Conservation (phyloP, 1,140 invertebrate genomes). For the Hycleus phaleratus region DNA sequence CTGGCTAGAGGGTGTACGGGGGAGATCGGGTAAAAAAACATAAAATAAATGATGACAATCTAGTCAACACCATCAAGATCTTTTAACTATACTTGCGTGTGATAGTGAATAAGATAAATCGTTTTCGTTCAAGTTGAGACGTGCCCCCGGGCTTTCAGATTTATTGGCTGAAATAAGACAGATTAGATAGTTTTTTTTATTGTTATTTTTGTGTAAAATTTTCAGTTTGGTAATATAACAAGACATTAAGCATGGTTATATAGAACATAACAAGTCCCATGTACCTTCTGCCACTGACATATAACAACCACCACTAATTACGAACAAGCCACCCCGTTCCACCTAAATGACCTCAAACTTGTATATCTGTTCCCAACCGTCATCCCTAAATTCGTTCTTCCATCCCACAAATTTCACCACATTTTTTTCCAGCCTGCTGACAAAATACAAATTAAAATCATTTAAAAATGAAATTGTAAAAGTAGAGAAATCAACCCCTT, state of each 20-base stretch:
- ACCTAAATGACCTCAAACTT: conserved; percentile 25
- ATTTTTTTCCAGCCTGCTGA: too few relatives aligned
- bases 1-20: neutral
- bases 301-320: conserved; percentile 29
- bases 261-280: conserved; percentile 28
- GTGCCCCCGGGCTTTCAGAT: conserved; percentile 1
- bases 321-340: conserved; percentile 15
- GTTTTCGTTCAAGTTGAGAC: neutral
- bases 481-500: too few relatives aligned
- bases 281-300: conserved; percentile 31
- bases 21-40: neutral
- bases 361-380: conserved; percentile 19
- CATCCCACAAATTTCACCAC: too few relatives aligned
- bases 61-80: too few relatives aligned
- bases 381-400: neutral
- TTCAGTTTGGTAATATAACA: too few relatives aligned
- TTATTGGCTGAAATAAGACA: conserved; percentile 11
- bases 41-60: too few relatives aligned
- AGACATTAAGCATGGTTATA: conserved; percentile 2
- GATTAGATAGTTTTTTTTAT: conserved; percentile 3
- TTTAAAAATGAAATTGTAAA: too few relatives aligned
- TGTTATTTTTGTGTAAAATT: too few relatives aligned
- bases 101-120: conserved; percentile 4
- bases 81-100: neutral
- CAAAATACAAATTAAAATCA: too few relatives aligned